Base-by-base conservation (phyloP, 1,140 invertebrate genomes). In the Asobara japonica region DNA sequence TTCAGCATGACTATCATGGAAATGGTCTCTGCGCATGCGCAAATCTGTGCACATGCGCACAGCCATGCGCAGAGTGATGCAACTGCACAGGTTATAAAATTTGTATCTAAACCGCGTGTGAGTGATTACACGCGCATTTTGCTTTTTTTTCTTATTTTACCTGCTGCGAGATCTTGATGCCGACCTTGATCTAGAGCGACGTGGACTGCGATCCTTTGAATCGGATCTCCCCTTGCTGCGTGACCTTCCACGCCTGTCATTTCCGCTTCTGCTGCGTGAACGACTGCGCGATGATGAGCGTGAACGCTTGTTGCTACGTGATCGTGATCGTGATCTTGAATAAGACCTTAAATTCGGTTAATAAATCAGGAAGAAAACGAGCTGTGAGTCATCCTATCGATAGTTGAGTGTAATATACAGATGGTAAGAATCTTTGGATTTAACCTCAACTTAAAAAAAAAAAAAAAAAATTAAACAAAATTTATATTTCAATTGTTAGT, bases 221-320 rank as follows among this genome's bases (percentile, higher is more conserved):
- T 81, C 79, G 71, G 88, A 76, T 87, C 88, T 81, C 84, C 88
- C 48, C 80, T 91, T 80, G 87, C 89, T 86, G 87, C 90, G 84
- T 84, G 84, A 83, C 48, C 78, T 81, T 41, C 79, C 78, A 33
- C 70, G 62, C 74, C 79, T 78, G 45, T 70, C 76, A 65, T 66
- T 77, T 77, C 18, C 60, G 27, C 75, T 78, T 65, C 77, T 79
- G 76, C 82, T 86, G 45, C 86, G 84, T 18, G 89, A 89, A 68
- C 88, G 86, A 72, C 88, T 89, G 22, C 88, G 84, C 7, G 89
- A 89, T 31, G 87, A 88, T 62, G 82, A 88, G 73, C 89, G 83
- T 29, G 86, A 86, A 45, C 84, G 74, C n/a, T 82, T 80, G 36
- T 81, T 85, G 48, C 78, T 83, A 51, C 88, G 88, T 69, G 82